Evolutionary conservation across 1,140 invertebrate species (phyloP), one percentile per base, ranked within the genome.

Genomic region (Saxidomus purpurata): DNA sequence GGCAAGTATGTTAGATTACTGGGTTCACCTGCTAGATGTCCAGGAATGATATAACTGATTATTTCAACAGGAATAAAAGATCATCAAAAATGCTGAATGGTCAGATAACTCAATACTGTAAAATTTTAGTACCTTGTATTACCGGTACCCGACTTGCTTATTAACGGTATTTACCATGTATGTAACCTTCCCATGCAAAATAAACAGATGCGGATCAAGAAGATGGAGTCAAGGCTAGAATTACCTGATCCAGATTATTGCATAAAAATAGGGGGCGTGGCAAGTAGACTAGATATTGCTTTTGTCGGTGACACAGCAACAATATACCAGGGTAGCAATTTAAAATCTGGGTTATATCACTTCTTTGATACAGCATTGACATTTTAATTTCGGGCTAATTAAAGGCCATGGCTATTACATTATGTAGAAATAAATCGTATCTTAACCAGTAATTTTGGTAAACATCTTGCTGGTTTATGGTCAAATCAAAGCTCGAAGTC

Each of bases 331-430:
- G 76, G 76, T 52, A 52, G 31, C 76, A 79, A 79, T 79, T 79
- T 79, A 47, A 49, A 36, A 79, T 34, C 25, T 52, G 31, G 43
- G 47, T 79, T 79, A 79, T 38, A 79, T 36, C 76, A 79, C 36
- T 79, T 52, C 76, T 79, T 79, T 79, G 49, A 79, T 59, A 79
- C 19, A 25, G 55, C 76, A 79, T 31, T 79, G 76, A 79, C 76
- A 79, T 79, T 79, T 79, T 79, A 52, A 79, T 79, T 79, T 34
- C 4, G 25, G 76, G 25, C 22, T 52, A 79, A 79, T 79, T 79
- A 79, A 55, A 79, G 76, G 49, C 76, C 76, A 55, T 15, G 76
- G 22, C 76, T 79, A 79, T 55, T 25, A 52, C 34, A 79, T 79
- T 79, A 79, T 52, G 43, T 79, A 4, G 47, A 79, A 22, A 55